These are phyloP conservation scores for Aegithalos caudatus DNA, from an alignment of 2,113 vertebrate genomes.

Conservation along the genomic window DNA sequence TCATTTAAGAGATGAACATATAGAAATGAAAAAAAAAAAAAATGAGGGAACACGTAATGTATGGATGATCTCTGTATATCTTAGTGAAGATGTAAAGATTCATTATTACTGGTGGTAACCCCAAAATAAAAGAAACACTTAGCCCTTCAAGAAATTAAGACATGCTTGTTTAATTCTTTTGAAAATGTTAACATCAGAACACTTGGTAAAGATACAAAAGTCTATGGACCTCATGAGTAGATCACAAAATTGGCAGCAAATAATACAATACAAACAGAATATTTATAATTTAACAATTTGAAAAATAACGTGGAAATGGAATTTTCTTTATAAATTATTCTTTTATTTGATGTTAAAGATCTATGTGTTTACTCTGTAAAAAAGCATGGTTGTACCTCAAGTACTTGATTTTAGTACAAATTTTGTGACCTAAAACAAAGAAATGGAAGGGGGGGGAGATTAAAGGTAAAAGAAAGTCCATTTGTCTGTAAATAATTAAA, in stretches of 20 bases:
- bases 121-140: neutral
- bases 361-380: neutral
- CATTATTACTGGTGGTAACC: neutral
- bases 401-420: neutral
- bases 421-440: neutral
- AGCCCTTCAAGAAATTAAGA: neutral
- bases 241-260: neutral
- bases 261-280: neutral
- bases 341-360: neutral
- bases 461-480: neutral
- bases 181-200: neutral
- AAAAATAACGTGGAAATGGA: neutral
- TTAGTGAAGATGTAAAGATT: neutral
- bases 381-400: neutral
- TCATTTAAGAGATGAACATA: neutral
- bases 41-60: neutral
- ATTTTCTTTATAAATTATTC: neutral
- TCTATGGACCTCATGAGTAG: neutral
- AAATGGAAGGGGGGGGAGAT: neutral
- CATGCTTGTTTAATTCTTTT: neutral
- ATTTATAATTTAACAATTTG: neutral
- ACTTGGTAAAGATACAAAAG: neutral
- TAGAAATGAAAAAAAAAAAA: neutral
- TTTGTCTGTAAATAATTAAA: constrained; percentile 43
- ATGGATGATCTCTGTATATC: neutral